Percentiles rank a stretch among this genome's conserved stretches.
These are phyloP conservation scores for Nyleta sp. DNA, from an alignment of 2,888 invertebrate genomes.

Conservation along the genomic window DNA sequence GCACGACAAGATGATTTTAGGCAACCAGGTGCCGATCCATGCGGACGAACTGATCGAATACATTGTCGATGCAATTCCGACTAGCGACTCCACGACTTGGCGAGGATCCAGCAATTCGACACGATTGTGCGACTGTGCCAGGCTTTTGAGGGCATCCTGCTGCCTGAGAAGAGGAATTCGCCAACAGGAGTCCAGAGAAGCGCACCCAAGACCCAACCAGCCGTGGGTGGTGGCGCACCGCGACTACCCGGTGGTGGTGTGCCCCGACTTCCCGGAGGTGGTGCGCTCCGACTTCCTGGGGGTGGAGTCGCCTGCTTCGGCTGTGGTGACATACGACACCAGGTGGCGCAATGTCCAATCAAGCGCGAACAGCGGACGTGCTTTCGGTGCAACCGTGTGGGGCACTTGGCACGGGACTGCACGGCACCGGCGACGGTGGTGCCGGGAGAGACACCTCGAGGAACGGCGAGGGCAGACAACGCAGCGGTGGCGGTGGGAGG, in stretches of 20 bases:
- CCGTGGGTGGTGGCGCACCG: neutral
- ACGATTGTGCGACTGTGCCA: neutral
- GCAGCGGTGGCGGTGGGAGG: no score
- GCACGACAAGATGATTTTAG: conserved; percentile 59
- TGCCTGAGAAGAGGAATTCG: neutral
- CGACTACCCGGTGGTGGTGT: neutral
- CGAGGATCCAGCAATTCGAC: conserved; percentile 25
- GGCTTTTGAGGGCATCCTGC: conserved; percentile 17
- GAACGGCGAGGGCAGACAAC: no score
- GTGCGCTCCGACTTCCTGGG: neutral
- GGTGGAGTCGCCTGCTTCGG: conserved; percentile 11
- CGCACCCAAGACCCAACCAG: neutral
- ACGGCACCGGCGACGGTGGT: neutral
- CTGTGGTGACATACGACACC: conserved; percentile 21
- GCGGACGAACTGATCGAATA: neutral
- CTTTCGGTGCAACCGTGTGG: conserved; percentile 7
- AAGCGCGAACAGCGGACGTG: neutral
- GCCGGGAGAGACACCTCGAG: no score
- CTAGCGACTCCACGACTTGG: conserved; percentile 34
- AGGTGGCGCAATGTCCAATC: neutral
- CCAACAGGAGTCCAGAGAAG: neutral
- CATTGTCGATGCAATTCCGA: conserved; percentile 42
- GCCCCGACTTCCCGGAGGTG: neutral
- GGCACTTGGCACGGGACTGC: conserved; percentile 12
- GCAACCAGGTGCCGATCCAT: conserved; percentile 26